phyloP scores from a whole-genome alignment of 2,888 invertebrate species.

The Ochropleura plecta region DNA sequence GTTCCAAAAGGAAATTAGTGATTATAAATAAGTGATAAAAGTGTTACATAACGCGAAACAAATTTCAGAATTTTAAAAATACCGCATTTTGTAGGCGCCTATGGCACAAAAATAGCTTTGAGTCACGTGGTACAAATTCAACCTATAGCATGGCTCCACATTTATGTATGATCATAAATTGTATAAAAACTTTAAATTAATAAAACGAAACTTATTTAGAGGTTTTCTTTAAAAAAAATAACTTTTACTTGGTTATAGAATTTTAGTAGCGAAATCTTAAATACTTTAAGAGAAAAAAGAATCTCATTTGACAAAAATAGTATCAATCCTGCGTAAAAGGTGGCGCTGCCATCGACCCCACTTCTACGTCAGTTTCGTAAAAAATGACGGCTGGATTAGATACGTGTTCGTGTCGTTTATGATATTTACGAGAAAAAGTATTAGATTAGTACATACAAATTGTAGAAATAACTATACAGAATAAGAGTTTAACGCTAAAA shows the following conservation, averaged over 20 bases:
- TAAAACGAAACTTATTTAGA: conserved; percentile 22
- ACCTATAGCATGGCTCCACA: conserved; percentile 90
- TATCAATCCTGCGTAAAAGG: conserved; percentile 73
- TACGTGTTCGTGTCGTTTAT: conserved; percentile 90
- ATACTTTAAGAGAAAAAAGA: conserved; percentile 53
- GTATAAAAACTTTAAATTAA: conserved; percentile 56
- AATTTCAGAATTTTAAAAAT: conserved; percentile 89
- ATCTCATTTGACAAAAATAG: conserved; percentile 72
- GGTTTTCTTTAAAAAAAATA: conserved; percentile 21
- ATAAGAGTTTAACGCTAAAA: conserved; percentile 75
- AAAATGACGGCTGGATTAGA: conserved; percentile 90
- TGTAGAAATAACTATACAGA: conserved; percentile 76
- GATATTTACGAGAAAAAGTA: conserved; percentile 90
- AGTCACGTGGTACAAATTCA: conserved; percentile 88
- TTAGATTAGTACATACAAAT: conserved; percentile 84
- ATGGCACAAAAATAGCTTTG: conserved; percentile 87
- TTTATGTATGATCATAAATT: conserved; percentile 81
- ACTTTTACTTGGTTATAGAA: not conserved
- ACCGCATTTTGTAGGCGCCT: conserved; percentile 90
- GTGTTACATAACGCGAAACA: conserved; percentile 88
- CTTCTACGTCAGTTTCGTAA: conserved; percentile 87
- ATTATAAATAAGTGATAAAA: conserved; percentile 82
- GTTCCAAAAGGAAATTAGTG: conserved; percentile 79
- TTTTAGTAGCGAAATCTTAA: conserved; percentile 33
- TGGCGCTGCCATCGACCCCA: conserved; percentile 80